Conservation (phyloP, 2,797 vertebrate species). For the Phataginus tricuspis region DNA sequence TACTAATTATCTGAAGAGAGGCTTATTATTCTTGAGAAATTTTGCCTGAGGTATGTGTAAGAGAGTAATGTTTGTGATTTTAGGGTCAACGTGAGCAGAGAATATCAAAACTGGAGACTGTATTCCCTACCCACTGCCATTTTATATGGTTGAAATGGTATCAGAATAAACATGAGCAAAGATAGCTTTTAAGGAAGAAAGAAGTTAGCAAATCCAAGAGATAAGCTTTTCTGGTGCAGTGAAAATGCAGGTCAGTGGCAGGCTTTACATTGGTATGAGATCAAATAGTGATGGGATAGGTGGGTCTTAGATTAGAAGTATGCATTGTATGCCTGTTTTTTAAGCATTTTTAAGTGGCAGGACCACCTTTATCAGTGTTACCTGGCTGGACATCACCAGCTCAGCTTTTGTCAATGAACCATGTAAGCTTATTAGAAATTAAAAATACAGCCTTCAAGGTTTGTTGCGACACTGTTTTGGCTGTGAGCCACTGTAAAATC, state of each 20-base stretch:
- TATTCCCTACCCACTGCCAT: background rate
- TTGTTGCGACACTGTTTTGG: background rate
- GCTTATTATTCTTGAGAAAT: background rate
- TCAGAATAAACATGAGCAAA: background rate
- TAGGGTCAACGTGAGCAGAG: background rate
- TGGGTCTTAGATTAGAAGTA: background rate
- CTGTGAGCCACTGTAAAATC: background rate
- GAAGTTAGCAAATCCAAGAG: background rate
- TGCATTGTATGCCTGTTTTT: background rate
- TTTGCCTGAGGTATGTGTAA: background rate
- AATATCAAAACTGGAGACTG: background rate
- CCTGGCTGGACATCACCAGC: background rate
- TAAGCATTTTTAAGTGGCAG: background rate
- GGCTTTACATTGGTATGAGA: background rate
- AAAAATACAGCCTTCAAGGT: background rate
- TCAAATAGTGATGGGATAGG: background rate
- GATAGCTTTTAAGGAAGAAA: background rate
- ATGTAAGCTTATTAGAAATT: background rate
- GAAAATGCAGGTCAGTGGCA: background rate
- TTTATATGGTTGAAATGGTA: background rate
- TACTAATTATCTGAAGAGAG: background rate
- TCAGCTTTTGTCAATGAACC: background rate
- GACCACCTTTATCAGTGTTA: background rate
- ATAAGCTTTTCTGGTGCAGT: background rate
- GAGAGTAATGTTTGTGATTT: background rate